Evolutionary conservation across 2,888 invertebrate species (phyloP).

Genomic region (Luperina nickerlii): DNA sequence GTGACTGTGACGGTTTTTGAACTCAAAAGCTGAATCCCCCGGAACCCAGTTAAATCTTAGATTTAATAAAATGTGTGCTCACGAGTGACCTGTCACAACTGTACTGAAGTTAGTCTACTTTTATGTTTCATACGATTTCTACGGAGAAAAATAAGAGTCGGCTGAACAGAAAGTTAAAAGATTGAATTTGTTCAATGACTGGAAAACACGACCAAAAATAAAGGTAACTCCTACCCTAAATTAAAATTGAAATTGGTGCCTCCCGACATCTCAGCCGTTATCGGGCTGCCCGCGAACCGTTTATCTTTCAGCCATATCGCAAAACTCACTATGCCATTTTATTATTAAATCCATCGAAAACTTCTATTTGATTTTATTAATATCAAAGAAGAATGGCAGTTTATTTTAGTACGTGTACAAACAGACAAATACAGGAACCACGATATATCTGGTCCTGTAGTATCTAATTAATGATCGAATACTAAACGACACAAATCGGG

Average conservation of each 20-base stretch:
- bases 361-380: not conserved
- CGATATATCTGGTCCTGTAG: conserved; percentile 34
- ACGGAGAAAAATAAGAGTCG: not conserved
- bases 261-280: not conserved
- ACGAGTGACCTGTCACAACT: conserved; percentile 2
- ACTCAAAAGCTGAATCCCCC: conserved; percentile 13
- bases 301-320: conserved; percentile 12
- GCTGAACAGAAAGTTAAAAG: conserved; percentile 9
- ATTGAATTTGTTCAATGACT: not conserved
- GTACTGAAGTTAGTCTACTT: not conserved
- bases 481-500: conserved; percentile 60
- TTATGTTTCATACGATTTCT: not conserved
- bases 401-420: conserved; percentile 15
- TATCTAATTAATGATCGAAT: conserved; percentile 48
- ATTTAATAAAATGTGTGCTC: conserved; percentile 27
- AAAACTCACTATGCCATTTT: conserved; percentile 19
- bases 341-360: conserved; percentile 9
- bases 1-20: conserved; percentile 40
- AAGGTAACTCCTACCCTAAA: not conserved
- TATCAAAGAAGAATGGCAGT: not conserved
- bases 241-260: conserved; percentile 33
- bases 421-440: conserved; percentile 24
- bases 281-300: not conserved
- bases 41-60: conserved; percentile 2
- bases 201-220: not conserved